Conservation (phyloP, 1,140 invertebrate genomes). For the Drosophila murphyi region DNA sequence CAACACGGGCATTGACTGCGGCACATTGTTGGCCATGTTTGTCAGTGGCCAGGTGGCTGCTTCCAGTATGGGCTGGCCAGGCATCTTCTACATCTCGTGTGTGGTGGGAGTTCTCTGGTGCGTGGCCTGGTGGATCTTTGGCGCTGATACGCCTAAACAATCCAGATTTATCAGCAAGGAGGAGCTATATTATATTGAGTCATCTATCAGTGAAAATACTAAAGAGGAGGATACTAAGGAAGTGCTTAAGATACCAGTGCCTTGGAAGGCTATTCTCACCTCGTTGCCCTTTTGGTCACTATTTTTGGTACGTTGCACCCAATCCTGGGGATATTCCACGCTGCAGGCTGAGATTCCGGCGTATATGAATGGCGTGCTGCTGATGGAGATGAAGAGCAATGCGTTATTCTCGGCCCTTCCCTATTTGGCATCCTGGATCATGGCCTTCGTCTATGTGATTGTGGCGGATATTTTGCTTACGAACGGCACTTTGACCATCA, state of each 20-base stretch:
- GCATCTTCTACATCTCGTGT: conserved; percentile 92
- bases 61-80: conserved; percentile 89
- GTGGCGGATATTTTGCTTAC: conserved; percentile 87
- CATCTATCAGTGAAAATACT: conserved; percentile 52
- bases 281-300: conserved; percentile 94
- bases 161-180: conserved; percentile 86
- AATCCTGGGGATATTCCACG: conserved; percentile 97
- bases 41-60: conserved; percentile 88
- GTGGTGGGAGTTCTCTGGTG: conserved; percentile 87
- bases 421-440: conserved; percentile 90
- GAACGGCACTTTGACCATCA: conserved; percentile 86
- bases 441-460: conserved; percentile 88
- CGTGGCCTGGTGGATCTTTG: conserved; percentile 87
- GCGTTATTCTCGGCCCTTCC: conserved; percentile 92
- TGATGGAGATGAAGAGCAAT: conserved; percentile 91
- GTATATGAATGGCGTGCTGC: conserved; percentile 93
- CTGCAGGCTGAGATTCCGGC: conserved; percentile 95
- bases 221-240: conserved; percentile 33
- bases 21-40: conserved; percentile 90
- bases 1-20: conserved; percentile 89
- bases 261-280: conserved; percentile 91
- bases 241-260: conserved; percentile 81
- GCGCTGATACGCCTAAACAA: conserved; percentile 88
- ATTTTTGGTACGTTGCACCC: conserved; percentile 92
- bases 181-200: conserved; percentile 88